These are phyloP conservation scores for Ageneiosus marmoratus DNA, from an alignment of 2,113 vertebrate genomes.

Conservation along the genomic window DNA sequence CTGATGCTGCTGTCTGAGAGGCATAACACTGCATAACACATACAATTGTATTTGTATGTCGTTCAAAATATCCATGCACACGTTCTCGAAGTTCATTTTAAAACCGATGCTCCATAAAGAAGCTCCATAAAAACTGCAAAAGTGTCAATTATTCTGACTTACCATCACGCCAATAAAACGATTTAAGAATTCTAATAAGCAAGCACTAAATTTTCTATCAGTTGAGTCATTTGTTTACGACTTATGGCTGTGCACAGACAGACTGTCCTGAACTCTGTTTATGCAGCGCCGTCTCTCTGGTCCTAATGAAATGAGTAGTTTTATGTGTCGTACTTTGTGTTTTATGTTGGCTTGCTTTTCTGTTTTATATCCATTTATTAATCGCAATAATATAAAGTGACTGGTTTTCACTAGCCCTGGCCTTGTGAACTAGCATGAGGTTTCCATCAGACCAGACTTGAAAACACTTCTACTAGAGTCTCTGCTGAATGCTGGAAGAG, in stretches of 20 bases:
- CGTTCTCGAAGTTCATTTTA: too few relatives aligned
- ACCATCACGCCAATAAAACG: background rate
- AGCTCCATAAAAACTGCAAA: too few relatives aligned
- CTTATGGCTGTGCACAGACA: background rate
- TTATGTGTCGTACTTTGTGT: background rate
- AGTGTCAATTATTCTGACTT: too few relatives aligned
- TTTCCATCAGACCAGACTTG: background rate
- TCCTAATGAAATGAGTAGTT: background rate
- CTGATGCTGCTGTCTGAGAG: background rate
- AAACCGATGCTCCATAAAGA: too few relatives aligned
- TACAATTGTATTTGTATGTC: background rate
- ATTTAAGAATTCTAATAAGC: background rate
- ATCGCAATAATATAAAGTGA: background rate
- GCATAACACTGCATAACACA: background rate
- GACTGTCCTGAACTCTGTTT: too few relatives aligned
- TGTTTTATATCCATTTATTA: background rate
- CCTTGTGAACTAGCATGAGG: background rate
- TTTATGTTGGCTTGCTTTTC: background rate
- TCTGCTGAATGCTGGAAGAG: background rate
- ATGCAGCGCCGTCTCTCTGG: background rate
- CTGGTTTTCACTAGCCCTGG: background rate
- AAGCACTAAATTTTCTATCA: background rate
- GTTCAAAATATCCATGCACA: too few relatives aligned
- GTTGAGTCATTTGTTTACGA: background rate
- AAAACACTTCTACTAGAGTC: too few relatives aligned